Evolutionary conservation across 2,113 vertebrate genomes (phyloP).

Genomic region (Myocastor coypus): DNA sequence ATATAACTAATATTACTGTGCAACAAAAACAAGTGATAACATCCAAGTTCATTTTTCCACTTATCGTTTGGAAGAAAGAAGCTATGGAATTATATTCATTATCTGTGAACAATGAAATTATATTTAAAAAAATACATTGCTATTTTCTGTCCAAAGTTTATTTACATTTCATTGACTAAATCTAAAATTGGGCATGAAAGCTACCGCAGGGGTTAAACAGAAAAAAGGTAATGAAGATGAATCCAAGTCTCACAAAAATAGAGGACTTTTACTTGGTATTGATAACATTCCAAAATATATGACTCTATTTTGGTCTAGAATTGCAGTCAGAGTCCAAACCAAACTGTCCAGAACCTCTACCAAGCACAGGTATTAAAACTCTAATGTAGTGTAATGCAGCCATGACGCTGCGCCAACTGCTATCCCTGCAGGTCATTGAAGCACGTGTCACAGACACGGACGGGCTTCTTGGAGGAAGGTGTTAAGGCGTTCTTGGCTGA

Average conservation of each 20-base stretch:
- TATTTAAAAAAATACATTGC: slow-evolving; percentile 92
- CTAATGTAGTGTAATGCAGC: slow-evolving; percentile 82
- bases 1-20: slow-evolving; percentile 73
- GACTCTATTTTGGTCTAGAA: slow-evolving; percentile 86
- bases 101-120: slow-evolving; percentile 87
- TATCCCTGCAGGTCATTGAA: slow-evolving; percentile 97
- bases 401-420: slow-evolving; percentile 72
- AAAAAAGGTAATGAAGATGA: slow-evolving; percentile 85
- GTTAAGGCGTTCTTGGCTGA: slow-evolving; percentile 96
- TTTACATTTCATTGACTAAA: slow-evolving; percentile 88
- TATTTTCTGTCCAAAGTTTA: slow-evolving; percentile 90
- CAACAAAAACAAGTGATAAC: slow-evolving; percentile 78
- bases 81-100: slow-evolving; percentile 78
- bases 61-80: slow-evolving; percentile 81
- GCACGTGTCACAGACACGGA: slow-evolving; percentile 96
- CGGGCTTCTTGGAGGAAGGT: slow-evolving; percentile 98
- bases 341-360: slow-evolving; percentile 87
- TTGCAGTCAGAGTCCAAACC: slow-evolving; percentile 88
- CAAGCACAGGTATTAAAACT: slow-evolving; percentile 91
- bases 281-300: slow-evolving; percentile 88
- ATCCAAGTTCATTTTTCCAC: slow-evolving; percentile 79
- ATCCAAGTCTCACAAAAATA: slow-evolving; percentile 89
- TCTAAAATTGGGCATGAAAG: slow-evolving; percentile 87
- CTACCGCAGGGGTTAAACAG: slow-evolving; percentile 81
- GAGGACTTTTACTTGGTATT: slow-evolving; percentile 87